These are phyloP conservation scores for Colostygia pectinataria DNA, from an alignment of 2,888 invertebrate species.

Conservation along the genomic window DNA sequence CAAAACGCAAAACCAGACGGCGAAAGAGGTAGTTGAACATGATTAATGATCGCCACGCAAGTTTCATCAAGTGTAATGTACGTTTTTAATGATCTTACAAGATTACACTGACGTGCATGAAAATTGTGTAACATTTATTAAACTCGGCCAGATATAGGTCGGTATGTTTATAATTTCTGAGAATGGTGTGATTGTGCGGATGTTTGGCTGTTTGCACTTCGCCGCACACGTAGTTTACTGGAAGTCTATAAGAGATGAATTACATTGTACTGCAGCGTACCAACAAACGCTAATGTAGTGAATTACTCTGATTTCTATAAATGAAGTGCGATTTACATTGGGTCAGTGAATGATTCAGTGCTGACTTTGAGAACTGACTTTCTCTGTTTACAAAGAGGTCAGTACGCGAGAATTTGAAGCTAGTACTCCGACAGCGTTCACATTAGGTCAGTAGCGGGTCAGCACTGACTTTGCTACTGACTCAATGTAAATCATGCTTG, in stretches of 20 bases:
- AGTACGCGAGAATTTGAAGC: too few species aligned
- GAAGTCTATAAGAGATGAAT: constrained; percentile 53
- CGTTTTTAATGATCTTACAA: constrained; percentile 45
- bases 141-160: constrained; percentile 71
- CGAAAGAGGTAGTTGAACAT: constrained; percentile 21
- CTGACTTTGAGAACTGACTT: too few species aligned
- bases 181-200: constrained; percentile 70
- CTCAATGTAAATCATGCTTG: too few species aligned
- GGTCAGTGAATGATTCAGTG: too few species aligned
- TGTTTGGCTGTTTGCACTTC: constrained; percentile 62
- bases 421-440: too few species aligned
- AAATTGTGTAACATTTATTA: constrained; percentile 71
- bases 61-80: constrained; percentile 50
- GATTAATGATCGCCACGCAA: constrained; percentile 33
- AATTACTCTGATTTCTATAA: constrained; percentile 18
- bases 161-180: constrained; percentile 72
- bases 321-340: background rate
- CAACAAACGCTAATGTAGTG: constrained; percentile 30
- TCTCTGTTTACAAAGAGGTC: too few species aligned
- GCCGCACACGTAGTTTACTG: constrained; percentile 54
- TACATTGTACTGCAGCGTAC: constrained; percentile 54
- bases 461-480: too few species aligned
- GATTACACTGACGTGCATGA: constrained; percentile 54
- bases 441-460: too few species aligned
- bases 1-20: constrained; percentile 11